Evolutionary conservation across 1,140 invertebrate genomes (phyloP), one percentile per base, ranked within the genome.

Genomic region (Drosophila jambulina): DNA sequence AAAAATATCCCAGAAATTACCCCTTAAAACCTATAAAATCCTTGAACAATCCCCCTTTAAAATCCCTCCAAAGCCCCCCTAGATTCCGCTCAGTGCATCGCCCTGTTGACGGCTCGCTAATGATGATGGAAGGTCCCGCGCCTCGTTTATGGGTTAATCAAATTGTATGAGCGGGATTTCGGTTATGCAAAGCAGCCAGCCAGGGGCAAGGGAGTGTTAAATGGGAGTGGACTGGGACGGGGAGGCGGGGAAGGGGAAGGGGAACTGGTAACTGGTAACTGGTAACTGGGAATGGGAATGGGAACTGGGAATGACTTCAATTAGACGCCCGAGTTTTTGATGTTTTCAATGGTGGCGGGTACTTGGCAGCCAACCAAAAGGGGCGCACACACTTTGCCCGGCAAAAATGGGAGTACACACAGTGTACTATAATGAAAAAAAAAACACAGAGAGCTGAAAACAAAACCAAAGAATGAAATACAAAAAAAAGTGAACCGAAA

Each of bases 61-160:
- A 25, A 21, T 29, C 1, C 17, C 23, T 3, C 17, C 25, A 5
- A 21, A 25, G 19, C 25, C 25, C 29, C 13, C 17, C 13, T 1
- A 1, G 3, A 25, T 13, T 71, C 12, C 29, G 34, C 62, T 38
- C 57, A 70, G 74, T 78, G 75, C 43, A 78, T n/a, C 4, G 38
- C 42, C 2, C n/a, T 38, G 53, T 46, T 53, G 75, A 76, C 63
- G 46, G 19, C 38, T 49, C 83, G 80, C 83, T 87, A 88, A 87
- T 87, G 84, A 87, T 87, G 84, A 87, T 88, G 83, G 83, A 87
- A 80, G 84, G 78, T 65, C 76, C 70, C 76, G 80, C 75, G 64
- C 40, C 63, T 61, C 75, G 75, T 78, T 78, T 78, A 69, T 83
- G 80, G 77, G 84, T 87, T 87, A 87, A 87, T 87, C 84, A 87